Conservation (phyloP, 1,140 invertebrate species). For the Sinella curviseta region DNA sequence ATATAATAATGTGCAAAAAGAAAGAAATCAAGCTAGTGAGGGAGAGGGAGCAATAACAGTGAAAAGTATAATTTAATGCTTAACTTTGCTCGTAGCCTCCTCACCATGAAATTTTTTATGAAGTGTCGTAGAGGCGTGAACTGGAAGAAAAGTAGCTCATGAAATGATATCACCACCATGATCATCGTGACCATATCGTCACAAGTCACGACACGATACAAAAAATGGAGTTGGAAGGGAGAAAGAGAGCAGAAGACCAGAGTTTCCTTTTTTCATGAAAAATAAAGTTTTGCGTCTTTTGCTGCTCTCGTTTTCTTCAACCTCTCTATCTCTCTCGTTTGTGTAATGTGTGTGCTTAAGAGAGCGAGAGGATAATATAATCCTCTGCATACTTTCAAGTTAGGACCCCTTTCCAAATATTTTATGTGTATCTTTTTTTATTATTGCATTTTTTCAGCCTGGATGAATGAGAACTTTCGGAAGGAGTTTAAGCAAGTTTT, state of each 20-base stretch:
- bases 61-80: background rate
- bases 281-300: background rate
- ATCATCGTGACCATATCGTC: background rate
- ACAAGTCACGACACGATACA: background rate
- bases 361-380: too few species aligned
- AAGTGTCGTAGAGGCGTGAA: background rate
- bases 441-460: constrained; percentile 85
- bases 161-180: background rate
- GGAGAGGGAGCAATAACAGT: background rate
- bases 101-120: background rate
- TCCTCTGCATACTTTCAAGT: too few species aligned
- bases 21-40: background rate
- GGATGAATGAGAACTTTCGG: constrained; percentile 97
- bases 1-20: background rate
- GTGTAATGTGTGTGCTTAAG: too few species aligned
- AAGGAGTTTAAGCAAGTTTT: constrained; percentile 92
- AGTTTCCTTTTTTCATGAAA: background rate
- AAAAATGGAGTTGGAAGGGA: too few species aligned
- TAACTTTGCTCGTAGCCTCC: background rate
- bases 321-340: background rate
- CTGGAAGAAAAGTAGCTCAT: background rate
- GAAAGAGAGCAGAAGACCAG: background rate
- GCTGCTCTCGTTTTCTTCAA: background rate
- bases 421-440: background rate
- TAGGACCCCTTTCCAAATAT: too few species aligned